Percentiles rank a stretch among this genome's conserved stretches.
These are phyloP conservation scores for Myrmecobius fasciatus DNA, from an alignment of 2,113 vertebrate species.

Conservation along the genomic window DNA sequence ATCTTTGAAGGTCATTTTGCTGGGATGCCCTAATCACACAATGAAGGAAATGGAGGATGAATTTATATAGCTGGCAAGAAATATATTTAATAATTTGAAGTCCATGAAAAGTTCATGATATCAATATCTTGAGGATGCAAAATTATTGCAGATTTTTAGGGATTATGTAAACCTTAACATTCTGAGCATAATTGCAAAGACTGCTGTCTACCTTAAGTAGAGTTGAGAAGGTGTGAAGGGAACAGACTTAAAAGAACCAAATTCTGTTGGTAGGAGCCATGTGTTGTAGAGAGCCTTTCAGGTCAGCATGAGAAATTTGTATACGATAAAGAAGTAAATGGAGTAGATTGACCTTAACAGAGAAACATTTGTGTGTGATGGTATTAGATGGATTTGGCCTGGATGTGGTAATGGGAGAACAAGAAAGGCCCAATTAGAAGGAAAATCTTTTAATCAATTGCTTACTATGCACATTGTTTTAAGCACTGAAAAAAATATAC, in stretches of 20 bases:
- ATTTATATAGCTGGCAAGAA: conserved; percentile 40
- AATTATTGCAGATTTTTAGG: conserved; percentile 19
- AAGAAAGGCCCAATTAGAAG: background rate
- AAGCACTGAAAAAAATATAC: background rate
- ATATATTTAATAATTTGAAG: conserved; percentile 64
- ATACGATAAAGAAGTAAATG: background rate
- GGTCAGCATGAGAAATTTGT: background rate
- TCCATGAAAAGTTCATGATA: conserved; percentile 40
- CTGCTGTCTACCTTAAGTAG: background rate
- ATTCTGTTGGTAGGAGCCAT: background rate
- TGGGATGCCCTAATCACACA: conserved; percentile 66
- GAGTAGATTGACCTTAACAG: background rate
- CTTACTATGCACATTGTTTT: background rate
- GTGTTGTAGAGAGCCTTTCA: background rate
- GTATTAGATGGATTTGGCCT: background rate
- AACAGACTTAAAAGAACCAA: background rate
- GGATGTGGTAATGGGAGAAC: background rate
- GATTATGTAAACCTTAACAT: conserved; percentile 7
- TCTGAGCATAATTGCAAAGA: background rate
- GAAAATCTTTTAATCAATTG: background rate
- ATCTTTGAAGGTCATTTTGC: conserved; percentile 72
- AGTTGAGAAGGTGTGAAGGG: background rate
- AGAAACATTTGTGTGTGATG: background rate
- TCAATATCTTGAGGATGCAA: background rate
- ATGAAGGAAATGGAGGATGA: conserved; percentile 38